These are phyloP conservation scores for Helicoverpa armigera DNA, from an alignment of 1,140 invertebrate species.

Conservation along the genomic window DNA sequence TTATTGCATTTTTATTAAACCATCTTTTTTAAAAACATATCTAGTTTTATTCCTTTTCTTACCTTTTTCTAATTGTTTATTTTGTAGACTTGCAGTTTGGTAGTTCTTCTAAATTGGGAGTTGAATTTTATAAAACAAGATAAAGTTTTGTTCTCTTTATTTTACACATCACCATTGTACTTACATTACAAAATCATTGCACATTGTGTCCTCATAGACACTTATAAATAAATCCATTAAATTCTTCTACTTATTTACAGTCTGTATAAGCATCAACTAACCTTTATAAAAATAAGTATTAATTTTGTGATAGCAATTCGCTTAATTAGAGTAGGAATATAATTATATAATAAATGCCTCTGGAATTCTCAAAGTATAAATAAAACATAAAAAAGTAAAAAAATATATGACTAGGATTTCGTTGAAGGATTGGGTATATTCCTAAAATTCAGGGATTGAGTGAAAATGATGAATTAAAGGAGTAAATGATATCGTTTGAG, in stretches of 20 bases:
- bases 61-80: background rate
- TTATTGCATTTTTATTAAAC: slow-evolving; percentile 20
- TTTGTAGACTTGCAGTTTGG: background rate
- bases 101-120: background rate
- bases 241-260: slow-evolving; percentile 46
- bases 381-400: slow-evolving; percentile 18
- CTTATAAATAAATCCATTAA: slow-evolving; percentile 13
- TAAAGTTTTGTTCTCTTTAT: slow-evolving; percentile 50
- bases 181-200: slow-evolving; percentile 65
- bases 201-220: slow-evolving; percentile 42
- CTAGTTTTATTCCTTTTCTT: background rate
- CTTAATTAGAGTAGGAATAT: slow-evolving; percentile 37
- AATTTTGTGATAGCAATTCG: slow-evolving; percentile 40
- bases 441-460: background rate
- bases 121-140: background rate
- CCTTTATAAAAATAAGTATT: slow-evolving; percentile 4
- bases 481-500: background rate
- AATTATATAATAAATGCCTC: slow-evolving; percentile 45
- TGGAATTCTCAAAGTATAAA: background rate
- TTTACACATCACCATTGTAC: slow-evolving; percentile 56
- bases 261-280: slow-evolving; percentile 38
- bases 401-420: slow-evolving; percentile 38
- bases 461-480: background rate
- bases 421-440: slow-evolving; percentile 4
- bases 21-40: background rate